Base-by-base conservation (phyloP, 1,140 invertebrate species). In the Ephestia elutella region DNA sequence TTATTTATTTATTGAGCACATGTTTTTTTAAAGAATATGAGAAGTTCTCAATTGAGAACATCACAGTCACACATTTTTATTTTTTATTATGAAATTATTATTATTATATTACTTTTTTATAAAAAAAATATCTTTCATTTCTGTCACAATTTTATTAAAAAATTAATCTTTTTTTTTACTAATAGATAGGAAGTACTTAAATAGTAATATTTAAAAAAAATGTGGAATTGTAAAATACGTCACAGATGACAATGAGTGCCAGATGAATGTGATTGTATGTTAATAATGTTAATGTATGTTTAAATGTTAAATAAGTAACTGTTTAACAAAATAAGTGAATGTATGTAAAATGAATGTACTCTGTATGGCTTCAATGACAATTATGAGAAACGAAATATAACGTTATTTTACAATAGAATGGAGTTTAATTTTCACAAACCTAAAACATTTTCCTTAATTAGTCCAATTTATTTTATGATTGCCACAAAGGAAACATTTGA, bases 211-310 rank as follows among this genome's bases (percentile, higher is more conserved):
- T 15, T 44, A 4, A 44, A 20, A 20, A 60, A 35, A 49, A 25
- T 63, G 56, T 58, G 51, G 51, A 63, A 35, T 50, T 55, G 19
- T 58, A 44, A 62, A 65, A 62, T 32, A 62, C 62, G 66, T 72
- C 63, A 65, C 70, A 44, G 60, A 72, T 70, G 70, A 74, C 70
- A 72, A 62, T 63, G 81, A 78, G 82, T 83, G 83, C 80, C 83
- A 86, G 80, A 81, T 79, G 76, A 81, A 74, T 84, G 84, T 85
- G 82, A 85, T 87, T 82, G 75, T 77, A 82, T 64, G 68, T 76
- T 77, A 73, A 67, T 28, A n/a, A 77, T 78, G 70, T 82, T 78
- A 75, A 62, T 70, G 54, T 71, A 71, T 80, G 67, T 70, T 68
- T 75, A 65, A 66, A 65, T 68, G 62, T 75, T 71, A 72, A n/a